Evolutionary conservation across 2,797 vertebrate genomes (phyloP), one percentile per base, ranked within the genome.

Genomic region (Syngnathus rostellatus): DNA sequence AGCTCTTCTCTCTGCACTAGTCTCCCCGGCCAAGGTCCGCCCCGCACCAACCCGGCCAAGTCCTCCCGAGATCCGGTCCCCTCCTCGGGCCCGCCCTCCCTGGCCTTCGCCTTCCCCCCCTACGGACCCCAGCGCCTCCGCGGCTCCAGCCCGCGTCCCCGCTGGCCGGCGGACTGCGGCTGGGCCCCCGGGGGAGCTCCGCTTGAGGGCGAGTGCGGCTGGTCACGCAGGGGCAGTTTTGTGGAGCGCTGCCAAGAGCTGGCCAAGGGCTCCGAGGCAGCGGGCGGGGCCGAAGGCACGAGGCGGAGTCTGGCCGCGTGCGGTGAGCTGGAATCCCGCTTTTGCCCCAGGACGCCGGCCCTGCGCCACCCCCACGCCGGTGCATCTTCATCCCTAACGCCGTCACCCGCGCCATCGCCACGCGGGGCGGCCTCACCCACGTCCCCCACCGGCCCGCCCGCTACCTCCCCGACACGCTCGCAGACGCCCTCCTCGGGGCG

Each of bases 201-300:
- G 0, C 92, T 92, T 14, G 94, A 95, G 76, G 91, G 93, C 23
- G 79, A 77, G 2, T 69, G 58, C 23, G 85, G 23, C 5, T 68
- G 72, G 0, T 70, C 77, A 6, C 83, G 86, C 0, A 72, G 89
- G 41, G 92, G 94, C 38, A 93, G 89, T 78, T 94, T 96, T 0
- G 93, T 93, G 19, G 94, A 95, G 76, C 91, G 93, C 31, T 95
- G 93, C 69, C 93, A 95, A 74, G 93, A 95, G 71, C 87, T 92
- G 8, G 94, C 91, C 5, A 92, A 92, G 45, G 83, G 76, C n/a
- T 86, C 89, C 0, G 92, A 93, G 51, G 68, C 59, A 0, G 31
- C 60, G 0, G 3, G 38, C 0, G 81, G 82, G 17, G 31, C 80
- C 0, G 90, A 89, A 1, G 74, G 73, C 0, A 19, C 57, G 0